A percentile compares a stretch with the other conserved stretches of the same genome.
phyloP scores from a whole-genome alignment of 2,113 vertebrate genomes.

The Notarius lentiginosus region DNA sequence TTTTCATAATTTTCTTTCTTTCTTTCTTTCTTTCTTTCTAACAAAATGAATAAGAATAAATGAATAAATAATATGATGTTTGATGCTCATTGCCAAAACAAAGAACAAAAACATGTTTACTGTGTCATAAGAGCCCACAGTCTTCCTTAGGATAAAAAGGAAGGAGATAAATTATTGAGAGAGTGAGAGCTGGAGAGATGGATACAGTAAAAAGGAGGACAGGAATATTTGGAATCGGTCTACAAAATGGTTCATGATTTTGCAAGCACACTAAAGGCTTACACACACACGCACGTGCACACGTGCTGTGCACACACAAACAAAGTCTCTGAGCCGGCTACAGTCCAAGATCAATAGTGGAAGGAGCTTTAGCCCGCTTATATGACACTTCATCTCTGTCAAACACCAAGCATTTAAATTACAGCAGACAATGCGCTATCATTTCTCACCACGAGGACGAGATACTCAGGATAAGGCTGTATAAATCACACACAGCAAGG shows the following conservation, averaged over 20 bases:
- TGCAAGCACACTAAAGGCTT: neutral
- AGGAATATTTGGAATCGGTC: constrained; percentile 5
- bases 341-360: constrained; percentile 39
- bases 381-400: constrained; percentile 32
- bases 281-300: constrained; percentile 6
- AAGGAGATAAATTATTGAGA: constrained; percentile 9
- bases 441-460: constrained; percentile 7
- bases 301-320: neutral
- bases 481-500: constrained; percentile 34
- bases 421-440: constrained; percentile 7
- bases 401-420: constrained; percentile 33
- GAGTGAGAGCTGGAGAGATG: neutral
- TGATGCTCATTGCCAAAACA: neutral
- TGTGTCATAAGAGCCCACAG: neutral
- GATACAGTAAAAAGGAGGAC: neutral
- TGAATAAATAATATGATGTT: neutral
- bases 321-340: constrained; percentile 9
- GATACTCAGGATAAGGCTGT: constrained; percentile 1
- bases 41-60: neutral
- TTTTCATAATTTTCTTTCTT: neutral
- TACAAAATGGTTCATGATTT: constrained; percentile 6
- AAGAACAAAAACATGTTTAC: constrained; percentile 1
- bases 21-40: neutral
- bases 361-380: constrained; percentile 9
- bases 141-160: neutral